A percentile compares a stretch with the other conserved stretches of the same genome.
These are phyloP conservation scores for Venusia cambrica DNA, from an alignment of 2,888 invertebrate genomes.

Conservation along the genomic window DNA sequence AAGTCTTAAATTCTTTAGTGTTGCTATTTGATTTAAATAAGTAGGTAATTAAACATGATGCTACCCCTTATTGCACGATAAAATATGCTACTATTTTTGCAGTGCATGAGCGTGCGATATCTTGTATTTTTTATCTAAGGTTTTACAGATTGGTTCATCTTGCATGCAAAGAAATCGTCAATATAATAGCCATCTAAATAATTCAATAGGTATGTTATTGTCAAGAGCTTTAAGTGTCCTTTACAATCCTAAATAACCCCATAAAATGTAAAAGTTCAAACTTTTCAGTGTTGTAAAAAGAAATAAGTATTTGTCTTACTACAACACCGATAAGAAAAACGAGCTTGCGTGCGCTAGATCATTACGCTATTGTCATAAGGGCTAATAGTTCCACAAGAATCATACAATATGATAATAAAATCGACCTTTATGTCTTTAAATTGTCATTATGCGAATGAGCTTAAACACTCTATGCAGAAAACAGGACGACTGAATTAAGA, in stretches of 20 bases:
- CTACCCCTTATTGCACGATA: too few species aligned
- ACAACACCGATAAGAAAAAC: slow-evolving; percentile 60
- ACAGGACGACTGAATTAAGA: neutral
- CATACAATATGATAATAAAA: slow-evolving; percentile 80
- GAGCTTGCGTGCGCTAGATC: slow-evolving; percentile 65
- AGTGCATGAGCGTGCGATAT: too few species aligned
- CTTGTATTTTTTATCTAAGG: too few species aligned
- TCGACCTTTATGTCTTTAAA: slow-evolving; percentile 80
- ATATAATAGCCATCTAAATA: slow-evolving; percentile 10
- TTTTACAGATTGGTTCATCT: too few species aligned
- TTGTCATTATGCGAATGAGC: slow-evolving; percentile 62
- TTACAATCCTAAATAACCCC: slow-evolving; percentile 24
- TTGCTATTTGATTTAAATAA: too few species aligned
- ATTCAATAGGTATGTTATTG: slow-evolving; percentile 3
- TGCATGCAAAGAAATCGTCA: slow-evolving; percentile 10
- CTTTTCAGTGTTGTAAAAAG: slow-evolving; percentile 32
- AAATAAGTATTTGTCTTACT: slow-evolving; percentile 31
- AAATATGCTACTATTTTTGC: too few species aligned
- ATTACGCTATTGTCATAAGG: slow-evolving; percentile 77
- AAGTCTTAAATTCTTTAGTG: too few species aligned
- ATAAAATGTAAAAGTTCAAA: slow-evolving; percentile 30
- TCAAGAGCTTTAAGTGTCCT: slow-evolving; percentile 16
- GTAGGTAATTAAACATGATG: too few species aligned
- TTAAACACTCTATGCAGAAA: neutral
- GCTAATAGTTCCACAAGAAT: slow-evolving; percentile 78